Conservation (phyloP, 1,140 invertebrate genomes). For the Melitaea cinxia region DNA sequence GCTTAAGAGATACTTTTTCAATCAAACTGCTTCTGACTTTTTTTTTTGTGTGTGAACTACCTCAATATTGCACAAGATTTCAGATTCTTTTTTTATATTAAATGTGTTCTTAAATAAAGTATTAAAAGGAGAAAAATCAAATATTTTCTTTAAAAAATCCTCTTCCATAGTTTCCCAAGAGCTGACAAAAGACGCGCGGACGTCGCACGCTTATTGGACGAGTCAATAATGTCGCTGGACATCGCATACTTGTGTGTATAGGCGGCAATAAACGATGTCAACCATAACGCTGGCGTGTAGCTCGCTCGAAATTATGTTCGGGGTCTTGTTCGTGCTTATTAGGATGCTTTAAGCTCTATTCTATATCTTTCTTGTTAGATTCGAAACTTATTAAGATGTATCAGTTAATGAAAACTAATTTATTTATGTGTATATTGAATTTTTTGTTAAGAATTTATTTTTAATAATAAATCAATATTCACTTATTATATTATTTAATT, state of each 20-base stretch:
- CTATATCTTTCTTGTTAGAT: background rate
- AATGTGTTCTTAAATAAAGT: too few species aligned
- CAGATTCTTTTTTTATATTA: too few species aligned
- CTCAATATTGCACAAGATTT: too few species aligned
- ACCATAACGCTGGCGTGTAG: conserved; percentile 60
- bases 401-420: background rate
- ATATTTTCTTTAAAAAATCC: conserved; percentile 26
- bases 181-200: conserved; percentile 65
- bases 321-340: conserved; percentile 35
- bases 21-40: too few species aligned
- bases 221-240: conserved; percentile 73
- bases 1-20: too few species aligned
- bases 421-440: too few species aligned
- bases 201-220: conserved; percentile 71
- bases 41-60: too few species aligned
- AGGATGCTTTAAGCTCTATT: background rate
- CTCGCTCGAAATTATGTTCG: conserved; percentile 39
- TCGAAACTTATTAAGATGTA: background rate
- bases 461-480: too few species aligned
- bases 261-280: conserved; percentile 62
- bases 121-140: background rate
- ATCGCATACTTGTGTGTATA: conserved; percentile 52
- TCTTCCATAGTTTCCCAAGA: conserved; percentile 44
- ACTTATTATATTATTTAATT: too few species aligned
- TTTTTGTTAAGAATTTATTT: too few species aligned